These are phyloP conservation scores for Torymus tubicola DNA, from an alignment of 2,888 invertebrate species.

Conservation along the genomic window DNA sequence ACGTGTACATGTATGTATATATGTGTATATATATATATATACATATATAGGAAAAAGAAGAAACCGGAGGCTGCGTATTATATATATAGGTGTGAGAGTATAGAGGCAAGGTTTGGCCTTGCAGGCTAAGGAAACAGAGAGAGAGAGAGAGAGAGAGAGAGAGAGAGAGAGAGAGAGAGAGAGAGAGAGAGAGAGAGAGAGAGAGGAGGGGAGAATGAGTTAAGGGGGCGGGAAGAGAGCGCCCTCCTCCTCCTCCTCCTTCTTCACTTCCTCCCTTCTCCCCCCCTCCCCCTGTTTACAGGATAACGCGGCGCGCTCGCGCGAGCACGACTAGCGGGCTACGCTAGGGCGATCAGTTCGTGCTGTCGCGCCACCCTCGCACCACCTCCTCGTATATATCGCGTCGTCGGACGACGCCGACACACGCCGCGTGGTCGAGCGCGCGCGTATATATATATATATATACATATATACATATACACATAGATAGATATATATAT, in stretches of 20 bases:
- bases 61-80: too few species aligned
- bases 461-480: too few species aligned
- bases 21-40: too few species aligned
- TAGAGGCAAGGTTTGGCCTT: too few species aligned
- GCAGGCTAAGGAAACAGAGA: too few species aligned
- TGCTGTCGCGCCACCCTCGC: slow-evolving; percentile 31
- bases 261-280: slow-evolving; percentile 6
- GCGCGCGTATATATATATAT: too few species aligned
- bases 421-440: background rate
- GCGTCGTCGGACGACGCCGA: background rate
- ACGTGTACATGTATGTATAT: too few species aligned
- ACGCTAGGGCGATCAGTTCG: slow-evolving; percentile 20
- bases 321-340: slow-evolving; percentile 51
- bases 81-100: too few species aligned
- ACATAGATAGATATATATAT: too few species aligned
- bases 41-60: too few species aligned
- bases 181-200: background rate
- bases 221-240: background rate
- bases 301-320: slow-evolving; percentile 64
- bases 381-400: background rate
- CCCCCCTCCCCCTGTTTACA: slow-evolving; percentile 65
- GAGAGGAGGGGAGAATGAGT: background rate
- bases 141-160: background rate
- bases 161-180: slow-evolving; percentile 10
- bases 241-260: background rate